Evolutionary conservation across 2,113 vertebrate species (phyloP).

Genomic region (Trinectes maculatus): DNA sequence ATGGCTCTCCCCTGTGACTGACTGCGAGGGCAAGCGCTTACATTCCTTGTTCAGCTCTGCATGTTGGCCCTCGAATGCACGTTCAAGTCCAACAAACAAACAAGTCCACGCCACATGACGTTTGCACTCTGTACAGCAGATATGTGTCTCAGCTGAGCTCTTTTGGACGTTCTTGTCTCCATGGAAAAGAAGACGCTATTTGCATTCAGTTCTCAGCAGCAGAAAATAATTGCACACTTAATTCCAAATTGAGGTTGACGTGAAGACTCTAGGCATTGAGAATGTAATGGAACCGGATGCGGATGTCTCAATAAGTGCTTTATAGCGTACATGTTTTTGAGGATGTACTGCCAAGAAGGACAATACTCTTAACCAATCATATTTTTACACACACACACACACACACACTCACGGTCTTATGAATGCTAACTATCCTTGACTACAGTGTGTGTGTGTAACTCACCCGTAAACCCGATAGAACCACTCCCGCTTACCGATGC

Average conservation of each 20-base stretch:
- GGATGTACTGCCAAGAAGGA: constrained; percentile 74
- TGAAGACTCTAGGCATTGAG: constrained; percentile 65
- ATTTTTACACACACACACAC: constrained; percentile 18
- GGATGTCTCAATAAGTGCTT: constrained; percentile 82
- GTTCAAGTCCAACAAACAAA: constrained; percentile 43
- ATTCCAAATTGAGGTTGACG: constrained; percentile 61
- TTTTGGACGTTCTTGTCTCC: constrained; percentile 36
- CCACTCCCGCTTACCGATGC: constrained; percentile 46
- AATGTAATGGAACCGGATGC: constrained; percentile 75
- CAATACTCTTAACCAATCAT: constrained; percentile 38
- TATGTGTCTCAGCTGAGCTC: constrained; percentile 36
- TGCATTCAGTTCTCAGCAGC: constrained; percentile 50
- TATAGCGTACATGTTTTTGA: constrained; percentile 65
- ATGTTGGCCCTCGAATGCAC: constrained; percentile 54
- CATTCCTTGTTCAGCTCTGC: constrained; percentile 33
- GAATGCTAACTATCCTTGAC: constrained; percentile 55
- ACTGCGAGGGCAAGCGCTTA: constrained; percentile 42
- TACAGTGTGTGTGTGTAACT: constrained; percentile 53
- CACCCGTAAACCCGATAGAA: constrained; percentile 24
- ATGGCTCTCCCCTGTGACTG: constrained; percentile 49
- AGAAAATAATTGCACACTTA: constrained; percentile 59
- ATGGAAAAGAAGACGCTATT: constrained; percentile 40
- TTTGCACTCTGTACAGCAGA: constrained; percentile 34
- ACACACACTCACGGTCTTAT: constrained; percentile 21
- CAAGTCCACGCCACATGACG: constrained; percentile 44